Base-by-base conservation (phyloP, 2,888 invertebrate genomes). In the Drosophila nigricruria region DNA sequence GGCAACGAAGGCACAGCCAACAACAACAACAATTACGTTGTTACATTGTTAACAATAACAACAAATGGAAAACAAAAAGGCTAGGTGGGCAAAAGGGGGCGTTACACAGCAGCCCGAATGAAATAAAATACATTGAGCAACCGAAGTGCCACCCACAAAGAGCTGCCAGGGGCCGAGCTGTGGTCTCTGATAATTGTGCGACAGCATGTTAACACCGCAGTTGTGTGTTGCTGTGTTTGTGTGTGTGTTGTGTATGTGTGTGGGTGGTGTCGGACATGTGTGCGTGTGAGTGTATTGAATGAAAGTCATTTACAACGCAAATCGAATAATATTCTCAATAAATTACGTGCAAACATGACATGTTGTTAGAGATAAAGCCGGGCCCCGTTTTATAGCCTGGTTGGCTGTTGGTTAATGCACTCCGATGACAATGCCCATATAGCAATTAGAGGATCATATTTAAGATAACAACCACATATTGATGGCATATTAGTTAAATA, bases 261-360 rank as follows among this genome's bases (percentile, higher is more conserved):
- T 56, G 42, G 42, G 40, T 67, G 25, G 30, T 38, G 30, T 47
- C 25, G 47, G 60, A 58, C 23, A 27, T 47, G 60, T 40, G 62
- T 25, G 61, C 25, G 56, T 34, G 50, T 43, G 63, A 32, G 43
- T 54, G 64, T 56, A 58, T 42, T 80, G 68, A 82, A 83, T 81
- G 75, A 74, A 88, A 83, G 75, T 81, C 81, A 83, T 86, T 85
- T 86, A 86, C 70, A 78, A 77, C 79, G 72, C 87, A 85, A 85
- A 85, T 85, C 81, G 89, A 88, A 88, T 83, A 81, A 83, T 88
- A 81, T 86, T 86, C 84, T 76, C 86, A 86, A 81, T 83, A 79
- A 83, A 85, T 88, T 83, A 83, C 71, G 81, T 79, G 68, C 79
- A 77, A 83, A 75, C 80, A 79, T 68, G 81, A 73, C 74, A 76